Evolutionary conservation across 2,797 vertebrate species (phyloP).

Genomic region (Sus cebifrons): DNA sequence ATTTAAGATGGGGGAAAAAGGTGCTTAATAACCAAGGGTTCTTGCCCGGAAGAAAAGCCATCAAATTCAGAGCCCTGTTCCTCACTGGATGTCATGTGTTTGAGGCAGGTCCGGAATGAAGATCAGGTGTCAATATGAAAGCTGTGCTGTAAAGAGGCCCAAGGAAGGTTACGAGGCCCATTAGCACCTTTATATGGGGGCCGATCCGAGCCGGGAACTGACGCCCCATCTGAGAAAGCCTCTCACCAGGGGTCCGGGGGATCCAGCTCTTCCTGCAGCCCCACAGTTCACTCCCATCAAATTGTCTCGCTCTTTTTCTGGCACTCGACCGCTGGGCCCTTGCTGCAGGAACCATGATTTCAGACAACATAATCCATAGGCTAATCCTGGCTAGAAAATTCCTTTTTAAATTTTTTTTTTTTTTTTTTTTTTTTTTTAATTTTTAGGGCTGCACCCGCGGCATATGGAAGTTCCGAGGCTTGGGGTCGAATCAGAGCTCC

Average conservation of each 20-base stretch:
- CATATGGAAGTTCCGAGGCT: too few relatives aligned
- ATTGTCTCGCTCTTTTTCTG: not conserved
- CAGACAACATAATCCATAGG: not conserved
- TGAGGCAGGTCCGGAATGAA: not conserved
- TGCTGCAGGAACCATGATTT: not conserved
- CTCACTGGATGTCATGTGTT: not conserved
- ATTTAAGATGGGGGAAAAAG: not conserved
- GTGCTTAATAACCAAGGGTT: not conserved
- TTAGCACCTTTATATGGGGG: not conserved
- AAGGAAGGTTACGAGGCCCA: too few relatives aligned
- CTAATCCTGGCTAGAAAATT: not conserved
- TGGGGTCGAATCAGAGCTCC: too few relatives aligned
- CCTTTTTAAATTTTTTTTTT: not conserved
- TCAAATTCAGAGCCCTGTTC: not conserved
- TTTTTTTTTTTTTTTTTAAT: too few relatives aligned
- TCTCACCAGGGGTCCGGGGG: not conserved
- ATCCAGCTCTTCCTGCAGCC: not conserved
- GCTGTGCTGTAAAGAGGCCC: not conserved
- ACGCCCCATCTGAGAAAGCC: not conserved
- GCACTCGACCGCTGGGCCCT: not conserved
- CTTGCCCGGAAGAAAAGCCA: not conserved
- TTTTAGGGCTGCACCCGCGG: too few relatives aligned
- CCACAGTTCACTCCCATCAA: accelerated
- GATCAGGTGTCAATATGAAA: not conserved
- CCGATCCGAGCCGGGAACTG: not conserved